Conservation (phyloP, 2,797 vertebrate genomes). For the Myotis vivesi region DNA sequence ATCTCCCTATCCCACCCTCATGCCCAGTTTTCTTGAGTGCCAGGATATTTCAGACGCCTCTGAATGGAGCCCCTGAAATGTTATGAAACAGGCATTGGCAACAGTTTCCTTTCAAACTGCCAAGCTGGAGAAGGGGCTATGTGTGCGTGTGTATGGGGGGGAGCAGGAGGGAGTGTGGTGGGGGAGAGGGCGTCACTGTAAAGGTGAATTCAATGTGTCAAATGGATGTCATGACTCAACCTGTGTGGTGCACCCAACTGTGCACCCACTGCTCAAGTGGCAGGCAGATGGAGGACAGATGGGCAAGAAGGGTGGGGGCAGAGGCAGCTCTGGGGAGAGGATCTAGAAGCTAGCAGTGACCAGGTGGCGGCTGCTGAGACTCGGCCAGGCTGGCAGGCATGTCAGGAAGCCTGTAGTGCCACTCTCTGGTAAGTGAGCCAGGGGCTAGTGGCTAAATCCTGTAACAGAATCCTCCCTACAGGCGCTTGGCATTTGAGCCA, state of each 20-base stretch:
- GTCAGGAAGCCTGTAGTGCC: conserved; percentile 62
- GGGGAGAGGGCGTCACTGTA: neutral
- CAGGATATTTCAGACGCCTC: conserved; percentile 16
- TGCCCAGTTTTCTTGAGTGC: neutral
- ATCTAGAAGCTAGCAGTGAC: conserved; percentile 6
- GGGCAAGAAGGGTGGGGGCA: neutral
- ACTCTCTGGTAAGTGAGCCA: conserved; percentile 58
- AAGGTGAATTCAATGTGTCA: neutral
- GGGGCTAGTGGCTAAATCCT: conserved; percentile 49
- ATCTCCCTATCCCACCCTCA: neutral
- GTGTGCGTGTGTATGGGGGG: too few species aligned
- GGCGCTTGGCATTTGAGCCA: conserved; percentile 52
- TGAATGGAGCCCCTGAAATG: conserved; percentile 47
- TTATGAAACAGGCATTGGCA: conserved; percentile 55
- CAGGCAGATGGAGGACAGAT: conserved; percentile 54
- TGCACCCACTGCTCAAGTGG: neutral
- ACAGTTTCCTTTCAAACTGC: neutral
- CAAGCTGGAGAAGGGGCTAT: neutral
- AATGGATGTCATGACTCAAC: neutral
- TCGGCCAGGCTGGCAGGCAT: conserved; percentile 29
- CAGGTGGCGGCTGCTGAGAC: neutral
- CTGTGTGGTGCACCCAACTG: neutral
- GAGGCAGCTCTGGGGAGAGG: neutral
- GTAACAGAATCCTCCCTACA: conserved; percentile 39
- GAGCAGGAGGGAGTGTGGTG: neutral